These are phyloP conservation scores for Sparus aurata DNA, from an alignment of 2,797 vertebrate species.

Conservation along the genomic window DNA sequence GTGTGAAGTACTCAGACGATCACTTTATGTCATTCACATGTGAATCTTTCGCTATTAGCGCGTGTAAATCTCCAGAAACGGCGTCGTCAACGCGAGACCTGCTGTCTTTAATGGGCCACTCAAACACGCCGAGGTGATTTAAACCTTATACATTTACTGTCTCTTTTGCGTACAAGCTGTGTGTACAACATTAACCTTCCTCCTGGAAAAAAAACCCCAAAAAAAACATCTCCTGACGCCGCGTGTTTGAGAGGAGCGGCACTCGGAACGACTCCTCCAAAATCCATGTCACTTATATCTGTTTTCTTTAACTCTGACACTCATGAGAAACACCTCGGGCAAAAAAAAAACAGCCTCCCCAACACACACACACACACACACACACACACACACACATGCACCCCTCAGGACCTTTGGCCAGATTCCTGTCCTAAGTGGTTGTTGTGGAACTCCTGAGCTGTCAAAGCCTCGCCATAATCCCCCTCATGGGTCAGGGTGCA, in stretches of 20 bases:
- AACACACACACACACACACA: conserved; percentile 11
- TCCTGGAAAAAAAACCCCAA: conserved; percentile 3
- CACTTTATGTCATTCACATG: conserved; percentile 63
- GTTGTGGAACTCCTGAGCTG: conserved; percentile 66
- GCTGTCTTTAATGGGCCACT: conserved; percentile 59
- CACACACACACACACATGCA: conserved; percentile 10
- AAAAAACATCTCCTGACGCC: conserved; percentile 2
- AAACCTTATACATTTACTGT: conserved; percentile 36
- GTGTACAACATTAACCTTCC: conserved; percentile 45
- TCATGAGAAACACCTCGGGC: conserved; percentile 46
- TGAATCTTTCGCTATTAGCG: conserved; percentile 63
- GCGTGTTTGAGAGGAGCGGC: conserved; percentile 44
- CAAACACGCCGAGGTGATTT: conserved; percentile 42
- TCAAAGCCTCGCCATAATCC: conserved; percentile 67
- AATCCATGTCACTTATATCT: conserved; percentile 49
- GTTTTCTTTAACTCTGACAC: conserved; percentile 58
- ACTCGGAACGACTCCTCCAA: conserved; percentile 24
- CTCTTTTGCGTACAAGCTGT: conserved; percentile 38
- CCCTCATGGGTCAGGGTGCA: conserved; percentile 64
- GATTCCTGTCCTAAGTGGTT: conserved; percentile 73
- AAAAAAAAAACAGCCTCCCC: conserved; percentile 28
- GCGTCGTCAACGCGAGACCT: conserved; percentile 49
- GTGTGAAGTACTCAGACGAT: conserved; percentile 71
- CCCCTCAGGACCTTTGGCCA: conserved; percentile 33
- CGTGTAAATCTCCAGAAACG: conserved; percentile 62